These are phyloP conservation scores for Mythimna impura DNA, from an alignment of 2,888 invertebrate species.

Conservation along the genomic window DNA sequence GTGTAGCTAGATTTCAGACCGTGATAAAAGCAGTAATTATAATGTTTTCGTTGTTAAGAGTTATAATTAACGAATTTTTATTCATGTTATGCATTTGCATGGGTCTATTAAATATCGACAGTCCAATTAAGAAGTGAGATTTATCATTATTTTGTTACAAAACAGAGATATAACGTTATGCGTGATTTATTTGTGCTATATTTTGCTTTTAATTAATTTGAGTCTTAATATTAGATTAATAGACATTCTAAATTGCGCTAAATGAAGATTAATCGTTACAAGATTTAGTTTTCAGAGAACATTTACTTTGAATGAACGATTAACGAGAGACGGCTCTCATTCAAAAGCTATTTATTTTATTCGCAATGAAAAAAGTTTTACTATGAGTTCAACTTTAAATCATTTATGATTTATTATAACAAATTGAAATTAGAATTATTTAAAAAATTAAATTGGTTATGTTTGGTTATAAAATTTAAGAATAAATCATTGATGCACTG, in stretches of 20 bases:
- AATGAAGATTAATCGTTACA: conserved; percentile 32
- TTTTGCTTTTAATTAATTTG: conserved; percentile 30
- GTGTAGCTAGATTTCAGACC: conserved; percentile 14
- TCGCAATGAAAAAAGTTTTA: conserved; percentile 3
- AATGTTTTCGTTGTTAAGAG: background rate
- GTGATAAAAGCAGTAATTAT: conserved; percentile 38
- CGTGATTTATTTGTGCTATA: background rate
- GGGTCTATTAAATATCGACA: background rate
- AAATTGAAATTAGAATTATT: background rate
- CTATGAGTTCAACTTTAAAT: background rate
- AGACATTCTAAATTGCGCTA: conserved; percentile 7
- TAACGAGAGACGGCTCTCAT: conserved; percentile 4
- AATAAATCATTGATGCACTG: conserved; percentile 7
- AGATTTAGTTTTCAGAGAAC: conserved; percentile 13
- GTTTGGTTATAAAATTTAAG: background rate
- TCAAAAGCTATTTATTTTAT: conserved; percentile 9
- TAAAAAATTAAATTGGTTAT: background rate
- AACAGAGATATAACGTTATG: background rate
- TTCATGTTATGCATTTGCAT: conserved; percentile 10
- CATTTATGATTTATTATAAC: too few relatives aligned
- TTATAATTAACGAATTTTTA: conserved; percentile 25
- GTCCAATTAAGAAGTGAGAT: conserved; percentile 14
- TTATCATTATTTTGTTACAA: conserved; percentile 8
- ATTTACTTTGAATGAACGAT: conserved; percentile 21
- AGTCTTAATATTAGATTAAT: conserved; percentile 1